Conservation (phyloP, 1,140 invertebrate genomes). For the Drosophila arawakana region DNA sequence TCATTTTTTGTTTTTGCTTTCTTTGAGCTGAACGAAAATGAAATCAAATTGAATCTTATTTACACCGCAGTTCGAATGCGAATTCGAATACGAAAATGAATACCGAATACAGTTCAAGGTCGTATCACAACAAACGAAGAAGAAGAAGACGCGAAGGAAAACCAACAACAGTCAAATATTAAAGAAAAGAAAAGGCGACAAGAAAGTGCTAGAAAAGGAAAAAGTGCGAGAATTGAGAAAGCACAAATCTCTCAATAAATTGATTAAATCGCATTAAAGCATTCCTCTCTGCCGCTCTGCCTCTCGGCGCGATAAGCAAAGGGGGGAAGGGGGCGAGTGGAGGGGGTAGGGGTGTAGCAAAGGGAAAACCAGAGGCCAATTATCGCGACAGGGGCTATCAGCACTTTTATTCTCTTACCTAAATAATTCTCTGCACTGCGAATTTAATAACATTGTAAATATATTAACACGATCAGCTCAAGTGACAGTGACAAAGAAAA, state of each 20-base stretch:
- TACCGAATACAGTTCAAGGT: constrained; percentile 40
- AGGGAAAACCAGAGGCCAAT: background rate
- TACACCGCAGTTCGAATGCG: constrained; percentile 5
- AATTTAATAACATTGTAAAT: too few species aligned
- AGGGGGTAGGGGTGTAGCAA: too few species aligned
- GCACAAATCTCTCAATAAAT: background rate
- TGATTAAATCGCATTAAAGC: background rate
- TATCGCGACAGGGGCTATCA: background rate
- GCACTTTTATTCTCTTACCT: background rate
- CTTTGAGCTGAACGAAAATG: constrained; percentile 27
- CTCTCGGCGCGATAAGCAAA: background rate
- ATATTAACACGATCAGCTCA: too few species aligned
- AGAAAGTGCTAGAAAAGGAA: background rate
- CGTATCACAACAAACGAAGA: constrained; percentile 1
- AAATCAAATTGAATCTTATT: constrained; percentile 27
- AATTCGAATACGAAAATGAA: background rate
- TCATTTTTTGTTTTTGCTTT: too few species aligned
- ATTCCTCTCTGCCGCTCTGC: background rate
- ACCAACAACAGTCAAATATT: background rate
- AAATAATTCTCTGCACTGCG: background rate
- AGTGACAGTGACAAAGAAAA: too few species aligned
- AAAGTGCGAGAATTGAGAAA: background rate
- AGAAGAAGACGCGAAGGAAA: background rate
- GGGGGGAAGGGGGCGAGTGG: background rate
- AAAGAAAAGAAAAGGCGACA: constrained; percentile 11